Base-by-base conservation (phyloP, 1,140 invertebrate species). In the Ceratitis capitata region DNA sequence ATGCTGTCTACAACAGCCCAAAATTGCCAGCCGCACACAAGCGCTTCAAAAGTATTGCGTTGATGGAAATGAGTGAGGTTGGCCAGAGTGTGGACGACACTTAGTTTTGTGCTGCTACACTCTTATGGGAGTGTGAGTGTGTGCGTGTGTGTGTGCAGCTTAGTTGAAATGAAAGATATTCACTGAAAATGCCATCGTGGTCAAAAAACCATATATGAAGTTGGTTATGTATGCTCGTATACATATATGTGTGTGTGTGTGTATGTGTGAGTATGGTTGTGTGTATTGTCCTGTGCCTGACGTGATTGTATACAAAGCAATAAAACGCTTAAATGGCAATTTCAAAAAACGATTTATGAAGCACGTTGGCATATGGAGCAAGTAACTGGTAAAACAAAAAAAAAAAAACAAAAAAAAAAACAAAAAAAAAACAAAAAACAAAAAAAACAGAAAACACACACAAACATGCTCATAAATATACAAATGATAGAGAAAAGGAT, bases 311-410 rank as follows among this genome's bases (percentile, higher is more conserved):
- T 42, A 78, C 42, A 23, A 45, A 78, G 69, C 69, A 78, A 78
- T 78, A 78, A 78, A 78, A 78, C 69, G 69, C 69, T 78, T 78
- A 78, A 78, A 78, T 78, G 69, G 39, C 69, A 78, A 78, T 78
- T 78, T 78, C 69, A 78, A 45, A 78, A 78, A 78, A 78, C 69
- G 69, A 78, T 78, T 78, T 78, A 78, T 78, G 69, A 45, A 45
- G 69, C 61, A 35, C 29, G n/a, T 1, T n/a, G 35, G 69, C 35
- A 78, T 23, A 45, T 23, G n/a, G 39, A 78, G 69, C 23, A 78
- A 78, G 39, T 19, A 23, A 23, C n/a, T n/a, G n/a, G n/a, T n/a
- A n/a, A n/a, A 61, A 61, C 5, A 26, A 61, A 26, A 14, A 26
- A 61, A 26, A 61, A 26, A n/a, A n/a, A n/a, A 61, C n/a, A 23